Evolutionary conservation across 1,140 invertebrate genomes (phyloP).

Genomic region (Philotrypesis tridentata): DNA sequence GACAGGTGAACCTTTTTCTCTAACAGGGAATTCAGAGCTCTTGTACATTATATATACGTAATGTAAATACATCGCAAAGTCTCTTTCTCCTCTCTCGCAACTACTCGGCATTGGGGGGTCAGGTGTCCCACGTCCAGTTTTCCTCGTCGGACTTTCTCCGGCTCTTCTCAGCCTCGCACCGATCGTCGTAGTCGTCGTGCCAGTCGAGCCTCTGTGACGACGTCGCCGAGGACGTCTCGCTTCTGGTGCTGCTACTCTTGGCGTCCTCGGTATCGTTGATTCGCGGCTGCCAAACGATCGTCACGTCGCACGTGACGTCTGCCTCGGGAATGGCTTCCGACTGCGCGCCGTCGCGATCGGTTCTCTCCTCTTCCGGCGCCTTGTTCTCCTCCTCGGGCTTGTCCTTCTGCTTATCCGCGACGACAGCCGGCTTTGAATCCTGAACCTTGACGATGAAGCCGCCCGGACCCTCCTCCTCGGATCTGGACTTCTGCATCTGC

Average conservation of each 20-base stretch:
- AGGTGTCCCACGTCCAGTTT: constrained; percentile 63
- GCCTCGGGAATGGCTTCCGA: constrained; percentile 14
- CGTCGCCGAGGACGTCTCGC: constrained; percentile 49
- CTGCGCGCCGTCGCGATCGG: constrained; percentile 43
- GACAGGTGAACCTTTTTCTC: background rate
- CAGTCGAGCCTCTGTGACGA: constrained; percentile 52
- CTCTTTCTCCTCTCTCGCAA: constrained; percentile 20
- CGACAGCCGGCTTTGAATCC: constrained; percentile 41
- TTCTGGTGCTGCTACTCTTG: constrained; percentile 49
- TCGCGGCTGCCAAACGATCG: constrained; percentile 50
- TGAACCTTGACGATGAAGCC: constrained; percentile 65
- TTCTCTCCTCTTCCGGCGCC: constrained; percentile 24
- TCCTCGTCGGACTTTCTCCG: constrained; percentile 60
- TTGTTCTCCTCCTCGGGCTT: constrained; percentile 44
- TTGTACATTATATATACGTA: background rate
- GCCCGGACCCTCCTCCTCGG: constrained; percentile 67
- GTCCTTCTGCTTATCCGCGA: constrained; percentile 49
- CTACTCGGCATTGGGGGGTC: constrained; percentile 38
- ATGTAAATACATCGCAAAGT: constrained; percentile 14
- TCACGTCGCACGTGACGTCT: constrained; percentile 50
- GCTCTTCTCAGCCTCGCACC: constrained; percentile 46
- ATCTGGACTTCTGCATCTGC: constrained; percentile 71
- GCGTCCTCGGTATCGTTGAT: constrained; percentile 51
- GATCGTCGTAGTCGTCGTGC: constrained; percentile 55
- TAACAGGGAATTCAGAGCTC: background rate